Evolutionary conservation across 2,888 invertebrate species (phyloP), one percentile per base, ranked within the genome.

Genomic region (Chelonus formosanus): DNA sequence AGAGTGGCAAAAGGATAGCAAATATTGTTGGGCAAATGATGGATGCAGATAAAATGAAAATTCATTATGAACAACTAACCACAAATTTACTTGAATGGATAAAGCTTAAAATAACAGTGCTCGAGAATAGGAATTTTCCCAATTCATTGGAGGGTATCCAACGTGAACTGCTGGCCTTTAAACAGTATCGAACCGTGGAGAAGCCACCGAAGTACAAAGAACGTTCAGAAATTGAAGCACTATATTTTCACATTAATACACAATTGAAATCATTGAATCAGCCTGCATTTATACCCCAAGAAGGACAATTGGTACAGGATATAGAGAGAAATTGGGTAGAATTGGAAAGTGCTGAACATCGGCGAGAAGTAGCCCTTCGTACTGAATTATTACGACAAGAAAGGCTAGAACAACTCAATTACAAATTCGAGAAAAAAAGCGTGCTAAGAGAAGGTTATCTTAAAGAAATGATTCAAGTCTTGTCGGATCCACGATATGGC

Each of bases 171-270:
- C 85, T 94, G 63, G 88, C 91, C 47, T 99, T 99, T 86, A 98
- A 97, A 78, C 92, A 96, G 81, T 99, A 98, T 85, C 88, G 98
- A 74, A 98, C 97, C 0, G 91, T 95, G 55, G 98, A 99, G 84
- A 99, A 99, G 85, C 98, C 99, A 5, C 97, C 98, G 70, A 98
- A 97, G 91, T 98, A 98, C 85, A 96, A 93, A 81, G 98, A 99
- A 84, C 90, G 97, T 64, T 97, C 97, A 73, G 98, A 98, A 86
- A 94, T 98, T 75, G 97, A 99, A 85, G 98, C 95, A 0, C 86
- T 97, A 45, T 97, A 93, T 83, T 99, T 98, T 85, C 93, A 96
- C 81, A 97, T 99, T 76, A 98, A 98, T 85, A 97, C 97, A 0
- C 92, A 95, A 84, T 88, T 97, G 74, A 98, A 97, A 85, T 95